These are phyloP conservation scores for Ascidia mentula DNA, from an alignment of 23 tunicate species.

Conservation along the genomic window DNA sequence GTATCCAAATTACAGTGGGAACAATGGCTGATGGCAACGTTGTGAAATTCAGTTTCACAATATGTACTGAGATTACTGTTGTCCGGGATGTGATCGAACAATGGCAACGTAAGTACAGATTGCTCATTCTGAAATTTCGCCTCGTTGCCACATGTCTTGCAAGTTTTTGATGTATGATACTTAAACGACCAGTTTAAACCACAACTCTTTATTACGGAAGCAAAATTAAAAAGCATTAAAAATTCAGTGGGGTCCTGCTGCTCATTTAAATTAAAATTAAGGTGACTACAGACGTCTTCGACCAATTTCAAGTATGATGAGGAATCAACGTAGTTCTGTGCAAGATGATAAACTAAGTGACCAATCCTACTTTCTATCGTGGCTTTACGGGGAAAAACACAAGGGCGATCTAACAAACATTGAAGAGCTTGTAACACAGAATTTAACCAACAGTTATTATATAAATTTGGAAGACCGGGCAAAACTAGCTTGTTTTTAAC, in stretches of 20 bases:
- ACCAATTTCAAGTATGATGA: background rate
- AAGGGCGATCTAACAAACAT: background rate
- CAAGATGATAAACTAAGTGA: background rate
- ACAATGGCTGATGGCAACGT: background rate
- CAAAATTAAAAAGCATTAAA: background rate
- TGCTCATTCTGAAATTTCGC: background rate
- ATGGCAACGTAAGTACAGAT: background rate
- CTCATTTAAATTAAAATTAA: too few species aligned
- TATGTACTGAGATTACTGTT: background rate
- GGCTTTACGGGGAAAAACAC: background rate
- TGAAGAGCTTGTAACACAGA: background rate
- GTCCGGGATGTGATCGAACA: background rate
- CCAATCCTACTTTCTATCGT: background rate
- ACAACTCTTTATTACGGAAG: background rate
- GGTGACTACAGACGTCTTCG: background rate
- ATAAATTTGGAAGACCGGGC: background rate
- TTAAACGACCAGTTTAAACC: background rate
- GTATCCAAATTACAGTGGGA: background rate
- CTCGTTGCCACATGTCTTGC: background rate
- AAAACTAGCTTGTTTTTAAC: background rate
- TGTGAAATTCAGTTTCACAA: background rate
- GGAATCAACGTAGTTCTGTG: background rate
- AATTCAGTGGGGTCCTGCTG: background rate
- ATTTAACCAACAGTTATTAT: background rate
- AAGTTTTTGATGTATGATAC: background rate